Conservation (phyloP, 2,797 vertebrate species). For the Lycodopsis pacificus region DNA sequence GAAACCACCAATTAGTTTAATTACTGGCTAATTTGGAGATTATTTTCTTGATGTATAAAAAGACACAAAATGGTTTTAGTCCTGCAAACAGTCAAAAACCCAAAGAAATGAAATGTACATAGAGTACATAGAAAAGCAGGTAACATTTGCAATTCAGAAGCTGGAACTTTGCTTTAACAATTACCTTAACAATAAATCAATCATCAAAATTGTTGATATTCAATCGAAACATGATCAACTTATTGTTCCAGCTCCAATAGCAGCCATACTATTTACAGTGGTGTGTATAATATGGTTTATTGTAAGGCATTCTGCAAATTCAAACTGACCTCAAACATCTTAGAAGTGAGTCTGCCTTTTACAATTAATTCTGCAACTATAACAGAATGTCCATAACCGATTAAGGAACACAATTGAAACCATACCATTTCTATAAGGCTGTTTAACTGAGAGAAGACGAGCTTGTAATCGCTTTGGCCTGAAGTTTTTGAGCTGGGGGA, state of each 20-base stretch:
- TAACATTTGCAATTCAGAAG: neutral
- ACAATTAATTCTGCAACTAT: neutral
- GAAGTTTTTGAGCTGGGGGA: neutral
- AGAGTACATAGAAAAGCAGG: neutral
- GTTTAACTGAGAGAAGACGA: accelerated
- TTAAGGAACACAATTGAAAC: neutral
- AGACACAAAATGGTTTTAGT: neutral
- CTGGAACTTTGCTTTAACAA: neutral
- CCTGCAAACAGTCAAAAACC: too few species aligned
- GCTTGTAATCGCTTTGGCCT: neutral
- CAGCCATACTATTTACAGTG: neutral
- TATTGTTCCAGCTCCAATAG: neutral
- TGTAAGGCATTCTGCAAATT: neutral
- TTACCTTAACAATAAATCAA: neutral
- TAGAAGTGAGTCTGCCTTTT: neutral
- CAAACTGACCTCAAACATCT: neutral
- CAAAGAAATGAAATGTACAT: neutral
- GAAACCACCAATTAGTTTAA: neutral
- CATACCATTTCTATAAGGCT: neutral
- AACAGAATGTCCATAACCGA: accelerated
- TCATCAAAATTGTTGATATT: neutral
- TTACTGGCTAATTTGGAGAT: neutral
- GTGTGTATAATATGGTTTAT: neutral
- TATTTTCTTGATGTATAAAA: neutral
- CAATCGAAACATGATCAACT: neutral